Conservation (phyloP, 2,113 vertebrate species). For the Geothlypis trichas region DNA sequence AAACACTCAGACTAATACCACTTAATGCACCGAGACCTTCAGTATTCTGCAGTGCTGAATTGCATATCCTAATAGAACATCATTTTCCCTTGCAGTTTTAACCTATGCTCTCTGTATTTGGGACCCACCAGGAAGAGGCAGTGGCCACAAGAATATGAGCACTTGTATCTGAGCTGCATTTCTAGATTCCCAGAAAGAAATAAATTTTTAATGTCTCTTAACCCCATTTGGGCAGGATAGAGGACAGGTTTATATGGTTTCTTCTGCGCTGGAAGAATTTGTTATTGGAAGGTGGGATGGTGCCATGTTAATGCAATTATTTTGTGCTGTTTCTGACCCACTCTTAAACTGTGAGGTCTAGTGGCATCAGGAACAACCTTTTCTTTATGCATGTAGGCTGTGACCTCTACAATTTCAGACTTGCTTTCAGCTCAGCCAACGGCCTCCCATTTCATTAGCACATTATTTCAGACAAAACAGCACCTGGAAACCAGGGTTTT, state of each 20-base stretch:
- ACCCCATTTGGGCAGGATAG: not conserved
- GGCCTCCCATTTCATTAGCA: not conserved
- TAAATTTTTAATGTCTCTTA: not conserved
- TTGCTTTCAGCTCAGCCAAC: not conserved
- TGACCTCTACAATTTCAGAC: not conserved
- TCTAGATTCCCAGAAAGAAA: not conserved
- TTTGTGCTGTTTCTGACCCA: not conserved
- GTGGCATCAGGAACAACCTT: not conserved
- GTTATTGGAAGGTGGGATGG: not conserved
- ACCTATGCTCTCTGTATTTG: not conserved
- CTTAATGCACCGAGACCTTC: not conserved
- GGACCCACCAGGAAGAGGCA: not conserved
- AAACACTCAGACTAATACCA: not conserved
- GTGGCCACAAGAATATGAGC: not conserved
- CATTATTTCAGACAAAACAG: not conserved
- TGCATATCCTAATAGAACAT: not conserved
- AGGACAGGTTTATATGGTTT: not conserved
- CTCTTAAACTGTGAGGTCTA: not conserved
- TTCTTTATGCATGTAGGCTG: not conserved
- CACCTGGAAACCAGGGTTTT: not conserved
- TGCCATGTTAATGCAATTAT: not conserved
- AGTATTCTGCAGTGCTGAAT: not conserved
- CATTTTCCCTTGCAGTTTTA: not conserved
- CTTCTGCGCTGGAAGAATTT: not conserved
- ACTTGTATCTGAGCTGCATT: not conserved